These are phyloP conservation scores for Odontamblyopus rebecca DNA, from an alignment of 2,797 vertebrate species.

Conservation along the genomic window DNA sequence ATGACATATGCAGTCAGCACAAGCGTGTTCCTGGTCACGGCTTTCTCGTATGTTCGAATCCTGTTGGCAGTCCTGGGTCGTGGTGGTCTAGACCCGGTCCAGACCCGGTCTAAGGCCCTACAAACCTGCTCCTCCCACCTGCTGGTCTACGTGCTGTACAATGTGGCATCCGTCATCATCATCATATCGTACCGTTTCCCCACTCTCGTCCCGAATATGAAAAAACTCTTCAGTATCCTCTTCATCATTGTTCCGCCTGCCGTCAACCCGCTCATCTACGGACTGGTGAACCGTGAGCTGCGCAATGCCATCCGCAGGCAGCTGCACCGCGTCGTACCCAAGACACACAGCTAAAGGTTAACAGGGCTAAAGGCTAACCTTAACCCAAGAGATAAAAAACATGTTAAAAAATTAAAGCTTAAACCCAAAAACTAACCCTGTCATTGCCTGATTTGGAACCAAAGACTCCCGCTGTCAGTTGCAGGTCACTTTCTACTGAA, in stretches of 20 bases:
- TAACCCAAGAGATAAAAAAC: too few species aligned
- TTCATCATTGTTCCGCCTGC: constrained; percentile 46
- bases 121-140: constrained; percentile 58
- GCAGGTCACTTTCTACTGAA: too few species aligned
- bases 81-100: background rate
- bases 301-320: constrained; percentile 13
- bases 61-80: constrained; percentile 34
- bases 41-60: constrained; percentile 60
- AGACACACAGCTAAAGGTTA: background rate
- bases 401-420: too few species aligned
- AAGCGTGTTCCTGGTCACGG: constrained; percentile 51
- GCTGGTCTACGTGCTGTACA: constrained; percentile 44
- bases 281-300: constrained; percentile 54
- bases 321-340: background rate
- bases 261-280: constrained; percentile 57
- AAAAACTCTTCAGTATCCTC: constrained; percentile 50
- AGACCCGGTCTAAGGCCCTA: constrained; percentile 46
- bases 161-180: constrained; percentile 7
- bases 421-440: too few species aligned
- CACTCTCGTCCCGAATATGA: constrained; percentile 30
- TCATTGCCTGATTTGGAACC: too few species aligned
- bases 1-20: constrained; percentile 49
- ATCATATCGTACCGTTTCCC: constrained; percentile 41
- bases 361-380: too few species aligned
- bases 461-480: too few species aligned